Conservation (phyloP, 1,140 invertebrate genomes). For the Octopus bimaculoides region DNA sequence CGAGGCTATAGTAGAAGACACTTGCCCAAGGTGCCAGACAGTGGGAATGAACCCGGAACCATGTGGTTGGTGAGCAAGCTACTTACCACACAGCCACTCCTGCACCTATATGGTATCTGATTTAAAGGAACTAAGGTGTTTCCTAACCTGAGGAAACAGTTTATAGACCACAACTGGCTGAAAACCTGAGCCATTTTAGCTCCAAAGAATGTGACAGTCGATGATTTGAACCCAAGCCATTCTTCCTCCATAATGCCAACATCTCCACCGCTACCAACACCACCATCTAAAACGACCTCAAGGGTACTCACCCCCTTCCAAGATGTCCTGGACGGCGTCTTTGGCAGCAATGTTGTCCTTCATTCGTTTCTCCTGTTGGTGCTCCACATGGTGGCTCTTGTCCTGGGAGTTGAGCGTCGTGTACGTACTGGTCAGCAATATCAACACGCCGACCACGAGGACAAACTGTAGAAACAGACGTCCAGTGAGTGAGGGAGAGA, state of each 20-base stretch:
- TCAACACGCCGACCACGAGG: conserved; percentile 13
- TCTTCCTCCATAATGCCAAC: neutral
- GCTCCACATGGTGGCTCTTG: neutral
- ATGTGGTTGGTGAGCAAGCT: too few relatives aligned
- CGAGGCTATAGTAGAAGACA: too few relatives aligned
- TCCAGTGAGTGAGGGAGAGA: conserved; percentile 76
- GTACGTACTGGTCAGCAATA: conserved; percentile 18
- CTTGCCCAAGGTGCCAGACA: too few relatives aligned
- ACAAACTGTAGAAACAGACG: neutral
- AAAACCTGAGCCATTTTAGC: too few relatives aligned
- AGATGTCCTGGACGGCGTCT: neutral
- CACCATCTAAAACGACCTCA: neutral
- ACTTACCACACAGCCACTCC: too few relatives aligned
- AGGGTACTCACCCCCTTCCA: neutral
- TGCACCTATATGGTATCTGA: too few relatives aligned
- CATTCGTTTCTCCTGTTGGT: neutral
- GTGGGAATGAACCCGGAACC: too few relatives aligned
- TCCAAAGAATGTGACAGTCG: too few relatives aligned
- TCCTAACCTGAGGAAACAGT: too few relatives aligned
- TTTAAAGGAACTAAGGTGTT: too few relatives aligned
- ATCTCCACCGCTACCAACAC: neutral
- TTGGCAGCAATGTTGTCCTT: neutral
- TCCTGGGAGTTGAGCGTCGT: neutral
- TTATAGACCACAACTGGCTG: too few relatives aligned
- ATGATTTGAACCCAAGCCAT: too few relatives aligned